Percentiles rank a stretch among this genome's conserved stretches.
These are phyloP conservation scores for Xanthostigma xanthostigma DNA, from an alignment of 2,888 invertebrate genomes.

Conservation along the genomic window DNA sequence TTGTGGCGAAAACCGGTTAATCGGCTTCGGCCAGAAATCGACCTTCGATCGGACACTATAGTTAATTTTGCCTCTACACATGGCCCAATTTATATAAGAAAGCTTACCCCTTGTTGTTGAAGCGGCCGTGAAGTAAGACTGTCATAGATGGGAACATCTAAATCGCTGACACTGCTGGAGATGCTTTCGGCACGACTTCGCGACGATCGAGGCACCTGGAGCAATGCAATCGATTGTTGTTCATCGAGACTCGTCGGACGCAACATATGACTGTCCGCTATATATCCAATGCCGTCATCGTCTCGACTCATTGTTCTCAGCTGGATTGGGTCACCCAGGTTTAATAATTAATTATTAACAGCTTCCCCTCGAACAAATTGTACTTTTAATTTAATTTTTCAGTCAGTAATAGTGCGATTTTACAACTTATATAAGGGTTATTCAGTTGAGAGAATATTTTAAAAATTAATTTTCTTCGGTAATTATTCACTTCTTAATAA, in stretches of 20 bases:
- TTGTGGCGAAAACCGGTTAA: no score
- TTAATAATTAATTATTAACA: no score
- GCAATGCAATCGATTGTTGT: slow-evolving; percentile 25
- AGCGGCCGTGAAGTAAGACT: slow-evolving; percentile 20
- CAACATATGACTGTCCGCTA: slow-evolving; percentile 37
- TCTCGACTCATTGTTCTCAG: slow-evolving; percentile 21
- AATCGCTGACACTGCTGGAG: slow-evolving; percentile 37
- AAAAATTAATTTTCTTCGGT: no score
- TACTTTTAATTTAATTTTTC: no score
- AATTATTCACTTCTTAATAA: no score
- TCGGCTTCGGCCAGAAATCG: no score
- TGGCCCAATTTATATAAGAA: not conserved
- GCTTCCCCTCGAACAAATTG: no score
- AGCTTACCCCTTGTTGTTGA: slow-evolving; percentile 20
- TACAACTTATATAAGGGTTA: no score
- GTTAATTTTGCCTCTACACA: no score
- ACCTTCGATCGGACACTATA: no score
- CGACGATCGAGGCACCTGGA: slow-evolving; percentile 28
- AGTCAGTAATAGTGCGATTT: no score
- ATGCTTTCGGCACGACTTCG: slow-evolving; percentile 31
- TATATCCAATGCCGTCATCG: slow-evolving; percentile 35
- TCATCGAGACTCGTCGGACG: slow-evolving; percentile 28
- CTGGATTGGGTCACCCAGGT: not conserved
- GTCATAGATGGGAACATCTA: slow-evolving; percentile 39
- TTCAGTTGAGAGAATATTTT: no score